Conservation (phyloP, 2,888 invertebrate species). For the Drosophila meridionalis region DNA sequence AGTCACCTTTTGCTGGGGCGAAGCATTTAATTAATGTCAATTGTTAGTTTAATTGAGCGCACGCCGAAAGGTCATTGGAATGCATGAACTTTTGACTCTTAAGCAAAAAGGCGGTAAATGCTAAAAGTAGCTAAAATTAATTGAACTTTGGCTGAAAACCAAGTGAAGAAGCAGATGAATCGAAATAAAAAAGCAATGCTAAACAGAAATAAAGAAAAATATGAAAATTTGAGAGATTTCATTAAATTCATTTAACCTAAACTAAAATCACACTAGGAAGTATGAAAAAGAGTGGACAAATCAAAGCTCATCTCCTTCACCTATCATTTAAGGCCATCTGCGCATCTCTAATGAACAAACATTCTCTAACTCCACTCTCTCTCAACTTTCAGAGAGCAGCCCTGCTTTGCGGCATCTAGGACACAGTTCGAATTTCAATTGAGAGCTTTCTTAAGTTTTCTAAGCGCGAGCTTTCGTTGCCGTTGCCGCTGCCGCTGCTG, state of each 20-base stretch:
- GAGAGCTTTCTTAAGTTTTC: slow-evolving; percentile 27
- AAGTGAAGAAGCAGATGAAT: neutral
- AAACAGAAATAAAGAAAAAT: neutral
- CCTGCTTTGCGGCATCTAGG: slow-evolving; percentile 12
- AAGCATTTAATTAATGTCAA: slow-evolving; percentile 72
- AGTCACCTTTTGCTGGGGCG: slow-evolving; percentile 56
- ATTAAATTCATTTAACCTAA: neutral
- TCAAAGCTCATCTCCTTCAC: neutral
- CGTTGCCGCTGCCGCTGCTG: slow-evolving; percentile 7
- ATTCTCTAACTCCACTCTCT: neutral
- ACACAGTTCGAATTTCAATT: slow-evolving; percentile 20
- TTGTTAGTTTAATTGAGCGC: slow-evolving; percentile 75
- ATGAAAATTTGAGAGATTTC: neutral
- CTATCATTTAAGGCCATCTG: neutral
- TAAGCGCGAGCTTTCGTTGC: slow-evolving; percentile 9
- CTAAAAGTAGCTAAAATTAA: slow-evolving; percentile 32
- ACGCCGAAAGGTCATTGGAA: slow-evolving; percentile 61
- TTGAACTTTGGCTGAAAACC: slow-evolving; percentile 29
- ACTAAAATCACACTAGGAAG: neutral
- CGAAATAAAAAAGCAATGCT: neutral
- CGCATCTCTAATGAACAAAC: neutral
- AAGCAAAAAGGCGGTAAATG: slow-evolving; percentile 37
- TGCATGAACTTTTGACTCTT: slow-evolving; percentile 61
- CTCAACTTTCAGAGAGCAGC: slow-evolving; percentile 9
- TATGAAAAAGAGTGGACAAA: neutral